Evolutionary conservation across 2,888 invertebrate genomes (phyloP), one percentile per base, ranked within the genome.

Genomic region (Coenonympha glycerion): DNA sequence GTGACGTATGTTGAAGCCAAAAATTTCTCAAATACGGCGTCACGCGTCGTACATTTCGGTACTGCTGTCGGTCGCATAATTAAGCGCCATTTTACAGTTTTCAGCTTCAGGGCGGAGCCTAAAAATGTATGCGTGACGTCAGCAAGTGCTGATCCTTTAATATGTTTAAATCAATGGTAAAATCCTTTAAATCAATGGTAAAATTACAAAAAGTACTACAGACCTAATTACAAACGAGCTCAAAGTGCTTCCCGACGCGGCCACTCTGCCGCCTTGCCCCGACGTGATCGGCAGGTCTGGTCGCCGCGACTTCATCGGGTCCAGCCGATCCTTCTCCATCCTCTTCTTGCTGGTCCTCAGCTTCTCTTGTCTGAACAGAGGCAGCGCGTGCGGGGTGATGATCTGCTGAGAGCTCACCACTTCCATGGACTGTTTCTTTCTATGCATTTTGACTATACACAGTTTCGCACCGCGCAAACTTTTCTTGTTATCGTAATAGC

Each of bases 331-430:
- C 63, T 96, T 97, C 68, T 97, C 97, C 90, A 96, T 92, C 67
- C 93, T 94, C 68, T 97, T 97, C 59, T 95, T 91, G 24, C 94
- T 93, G 0, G 96, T 95, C 58, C 96, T 92, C 0, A 97, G 91
- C 61, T 96, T 91, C 57, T 97, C 97, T 71, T 97, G 95, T 24
- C 97, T 90, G 82, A 99, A 99, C 78, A 99, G 87, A 0, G 99
- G 99, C 51, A 99, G 79, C 0, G 99, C 96, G 71, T 98, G 96
- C 0, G 98, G 99, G 0, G 99, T 98, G 6, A 99, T 96, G 33
- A 99, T 96, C 71, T 98, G 96, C 60, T 96, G 95, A 0, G 94
- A 92, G 44, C 95, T 93, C 46, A 97, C 91, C 49, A 97, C 92
- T 77, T 98, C 97, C 0, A 94, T 91, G 3, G 94, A 92, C 60